A percentile compares a stretch with the other conserved stretches of the same genome.
phyloP scores from a whole-genome alignment of 2,888 invertebrate species.

The Hesperia comma region DNA sequence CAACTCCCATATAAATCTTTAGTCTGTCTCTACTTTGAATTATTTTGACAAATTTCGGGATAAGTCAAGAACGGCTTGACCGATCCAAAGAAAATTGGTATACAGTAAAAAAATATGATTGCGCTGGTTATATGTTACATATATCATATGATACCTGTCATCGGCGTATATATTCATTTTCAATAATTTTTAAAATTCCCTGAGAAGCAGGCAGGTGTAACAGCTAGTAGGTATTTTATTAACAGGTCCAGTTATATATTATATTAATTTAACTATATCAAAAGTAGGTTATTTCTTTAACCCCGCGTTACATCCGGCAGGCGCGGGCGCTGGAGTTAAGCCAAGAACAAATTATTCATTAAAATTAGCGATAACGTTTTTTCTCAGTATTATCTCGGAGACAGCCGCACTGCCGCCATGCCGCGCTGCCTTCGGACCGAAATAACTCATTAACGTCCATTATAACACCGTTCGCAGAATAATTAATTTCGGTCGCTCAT shows the following conservation, averaged over 20 bases:
- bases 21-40: no score
- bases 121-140: no score
- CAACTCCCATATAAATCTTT: no score
- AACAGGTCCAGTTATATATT: neutral
- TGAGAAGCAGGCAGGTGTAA: no score
- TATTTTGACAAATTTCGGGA: no score
- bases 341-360: conserved; percentile 55
- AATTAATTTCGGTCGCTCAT: conserved; percentile 32
- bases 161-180: no score
- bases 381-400: conserved; percentile 49
- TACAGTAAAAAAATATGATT: no score
- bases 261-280: neutral
- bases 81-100: no score
- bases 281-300: conserved; percentile 19
- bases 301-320: conserved; percentile 28
- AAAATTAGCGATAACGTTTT: conserved; percentile 50
- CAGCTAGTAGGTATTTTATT: no score
- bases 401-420: conserved; percentile 13
- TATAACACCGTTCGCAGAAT: conserved; percentile 29
- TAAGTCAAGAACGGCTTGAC: no score
- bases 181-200: no score
- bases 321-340: conserved; percentile 54
- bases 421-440: conserved; percentile 20
- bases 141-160: no score
- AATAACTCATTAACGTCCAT: conserved; percentile 33